A percentile compares a stretch with the other conserved stretches of the same genome.
phyloP scores from a whole-genome alignment of 2,888 invertebrate genomes.

The Polyommatus iphigenia region DNA sequence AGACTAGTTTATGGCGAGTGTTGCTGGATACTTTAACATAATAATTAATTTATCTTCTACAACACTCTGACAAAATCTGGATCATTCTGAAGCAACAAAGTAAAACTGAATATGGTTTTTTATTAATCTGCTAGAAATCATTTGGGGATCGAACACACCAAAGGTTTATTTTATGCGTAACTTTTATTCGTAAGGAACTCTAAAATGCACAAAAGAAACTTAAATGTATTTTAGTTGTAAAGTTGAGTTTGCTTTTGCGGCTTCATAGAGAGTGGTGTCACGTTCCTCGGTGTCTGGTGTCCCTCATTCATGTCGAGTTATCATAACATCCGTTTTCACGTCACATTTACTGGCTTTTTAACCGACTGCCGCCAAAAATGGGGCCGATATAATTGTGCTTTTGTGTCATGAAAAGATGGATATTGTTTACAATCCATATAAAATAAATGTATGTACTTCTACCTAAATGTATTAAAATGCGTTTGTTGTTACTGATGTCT shows the following conservation, averaged over 20 bases:
- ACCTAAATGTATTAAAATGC: too few relatives aligned
- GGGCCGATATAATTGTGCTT: not conserved
- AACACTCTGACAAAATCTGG: too few relatives aligned
- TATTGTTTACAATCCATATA: too few relatives aligned
- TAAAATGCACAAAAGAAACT: not conserved
- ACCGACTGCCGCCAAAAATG: not conserved
- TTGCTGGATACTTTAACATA: too few relatives aligned
- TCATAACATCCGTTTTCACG: constrained; percentile 20
- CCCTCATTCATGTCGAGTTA: constrained; percentile 18
- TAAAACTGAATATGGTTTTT: too few relatives aligned
- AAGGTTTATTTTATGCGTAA: not conserved
- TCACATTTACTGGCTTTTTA: not conserved
- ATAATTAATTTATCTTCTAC: too few relatives aligned
- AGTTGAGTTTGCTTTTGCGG: constrained; percentile 11
- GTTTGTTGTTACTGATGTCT: too few relatives aligned
- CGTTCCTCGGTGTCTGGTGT: constrained; percentile 19
- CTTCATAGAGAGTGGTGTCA: constrained; percentile 28
- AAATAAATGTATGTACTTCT: too few relatives aligned
- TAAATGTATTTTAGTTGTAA: not conserved
- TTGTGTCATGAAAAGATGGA: too few relatives aligned
- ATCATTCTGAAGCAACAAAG: too few relatives aligned
- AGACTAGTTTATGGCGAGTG: too few relatives aligned
- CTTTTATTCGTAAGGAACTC: not conserved
- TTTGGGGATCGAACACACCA: not conserved
- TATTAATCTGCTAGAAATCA: too few relatives aligned